A percentile compares a stretch with the other conserved stretches of the same genome.
Evolutionary conservation across 2,797 vertebrate species (phyloP).

Genomic region (Argentina silus): DNA sequence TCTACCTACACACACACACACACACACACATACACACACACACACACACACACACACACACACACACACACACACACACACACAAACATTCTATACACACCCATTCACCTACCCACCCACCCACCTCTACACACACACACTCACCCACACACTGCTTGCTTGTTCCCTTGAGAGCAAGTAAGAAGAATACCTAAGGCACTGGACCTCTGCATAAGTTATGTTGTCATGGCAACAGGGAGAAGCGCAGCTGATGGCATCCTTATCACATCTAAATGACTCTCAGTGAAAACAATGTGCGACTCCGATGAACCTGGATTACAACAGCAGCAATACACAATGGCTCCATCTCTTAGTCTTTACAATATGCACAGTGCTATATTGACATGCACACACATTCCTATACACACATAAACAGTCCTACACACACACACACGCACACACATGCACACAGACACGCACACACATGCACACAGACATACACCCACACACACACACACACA

Average conservation of each 20-base stretch:
- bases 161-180: not conserved
- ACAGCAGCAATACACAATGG: not conserved
- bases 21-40: not conserved
- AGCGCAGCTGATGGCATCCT: conserved; percentile 67
- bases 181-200: conserved; percentile 56
- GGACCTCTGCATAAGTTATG: conserved; percentile 44
- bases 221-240: conserved; percentile 69
- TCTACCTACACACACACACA: not conserved
- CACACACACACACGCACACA: not conserved
- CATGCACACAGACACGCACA: conserved; percentile 18
- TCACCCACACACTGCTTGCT: conserved; percentile 16
- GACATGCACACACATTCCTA: not conserved
- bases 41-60: not conserved
- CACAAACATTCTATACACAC: not conserved
- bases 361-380: conserved; percentile 3
- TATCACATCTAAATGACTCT: conserved; percentile 67
- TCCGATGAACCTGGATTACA: conserved; percentile 35
- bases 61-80: not conserved
- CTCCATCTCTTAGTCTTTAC: not conserved
- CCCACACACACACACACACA: conserved; percentile 28
- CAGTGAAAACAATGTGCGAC: conserved; percentile 42
- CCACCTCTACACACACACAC: not conserved
- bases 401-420: conserved; percentile 16
- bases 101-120: not conserved
- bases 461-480: not conserved